Conservation (phyloP, 2,797 vertebrate genomes). For the Chanos chanos region DNA sequence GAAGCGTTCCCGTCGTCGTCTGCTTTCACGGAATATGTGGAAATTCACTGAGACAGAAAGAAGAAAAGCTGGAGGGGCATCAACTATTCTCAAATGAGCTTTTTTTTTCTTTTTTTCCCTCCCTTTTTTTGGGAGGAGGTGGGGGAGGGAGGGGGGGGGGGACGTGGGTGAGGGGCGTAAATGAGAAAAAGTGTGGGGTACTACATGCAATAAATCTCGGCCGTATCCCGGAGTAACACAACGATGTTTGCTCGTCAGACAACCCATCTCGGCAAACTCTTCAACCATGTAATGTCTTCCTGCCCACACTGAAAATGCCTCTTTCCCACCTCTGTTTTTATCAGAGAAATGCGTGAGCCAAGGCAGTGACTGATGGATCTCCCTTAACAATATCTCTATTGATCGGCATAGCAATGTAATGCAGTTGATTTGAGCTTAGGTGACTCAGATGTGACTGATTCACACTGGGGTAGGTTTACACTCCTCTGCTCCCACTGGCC, state of each 20-base stretch:
- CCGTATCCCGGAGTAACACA: too few species aligned
- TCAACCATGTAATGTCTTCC: neutral
- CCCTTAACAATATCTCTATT: constrained; percentile 47
- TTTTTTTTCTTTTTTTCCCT: neutral
- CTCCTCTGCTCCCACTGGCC: constrained; percentile 4
- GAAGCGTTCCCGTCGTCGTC: too few species aligned
- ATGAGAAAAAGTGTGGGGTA: too few species aligned
- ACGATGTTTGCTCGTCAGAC: too few species aligned
- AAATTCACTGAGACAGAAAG: constrained; percentile 14
- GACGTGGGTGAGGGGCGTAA: too few species aligned
- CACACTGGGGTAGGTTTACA: constrained; percentile 26
- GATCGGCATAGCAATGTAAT: constrained; percentile 30
- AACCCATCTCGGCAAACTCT: neutral
- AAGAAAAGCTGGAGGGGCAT: too few species aligned
- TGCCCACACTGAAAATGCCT: constrained; percentile 5
- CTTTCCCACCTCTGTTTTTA: constrained; percentile 12
- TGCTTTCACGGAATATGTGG: constrained; percentile 25
- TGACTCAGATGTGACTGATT: too few species aligned
- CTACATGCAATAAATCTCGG: too few species aligned
- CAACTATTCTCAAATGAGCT: neutral
- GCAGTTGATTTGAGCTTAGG: constrained; percentile 12
- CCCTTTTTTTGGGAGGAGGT: neutral
- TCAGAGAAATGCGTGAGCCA: constrained; percentile 27
- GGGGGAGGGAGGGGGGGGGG: too few species aligned
- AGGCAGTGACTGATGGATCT: constrained; percentile 29